phyloP scores from a whole-genome alignment of 2,797 vertebrate species.

The Adelosebastes latens region DNA sequence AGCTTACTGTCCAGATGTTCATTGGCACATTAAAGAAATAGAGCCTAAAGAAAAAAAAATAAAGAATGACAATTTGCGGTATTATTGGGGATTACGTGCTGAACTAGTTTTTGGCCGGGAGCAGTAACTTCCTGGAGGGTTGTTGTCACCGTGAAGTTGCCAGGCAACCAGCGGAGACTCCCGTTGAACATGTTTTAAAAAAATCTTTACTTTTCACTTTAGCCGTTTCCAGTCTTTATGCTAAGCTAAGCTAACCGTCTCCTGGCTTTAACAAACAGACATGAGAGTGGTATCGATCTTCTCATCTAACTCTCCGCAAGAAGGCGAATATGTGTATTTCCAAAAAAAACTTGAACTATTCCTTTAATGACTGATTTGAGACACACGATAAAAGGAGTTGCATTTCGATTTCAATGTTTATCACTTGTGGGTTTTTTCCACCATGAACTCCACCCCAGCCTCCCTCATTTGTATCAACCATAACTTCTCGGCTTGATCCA shows the following conservation, averaged over 20 bases:
- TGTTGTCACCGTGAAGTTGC: neutral
- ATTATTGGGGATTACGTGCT: neutral
- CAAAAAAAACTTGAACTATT: neutral
- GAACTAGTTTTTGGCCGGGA: neutral
- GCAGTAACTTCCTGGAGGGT: neutral
- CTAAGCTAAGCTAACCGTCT: neutral
- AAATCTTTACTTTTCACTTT: neutral
- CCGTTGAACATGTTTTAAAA: too few relatives aligned
- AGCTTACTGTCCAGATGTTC: neutral
- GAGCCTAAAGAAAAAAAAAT: too few relatives aligned
- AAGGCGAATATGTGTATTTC: neutral
- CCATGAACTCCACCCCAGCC: neutral
- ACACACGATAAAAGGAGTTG: neutral
- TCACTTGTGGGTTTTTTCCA: neutral
- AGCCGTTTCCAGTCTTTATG: neutral
- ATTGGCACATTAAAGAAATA: neutral
- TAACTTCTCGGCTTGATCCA: conserved; percentile 33
- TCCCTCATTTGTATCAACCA: conserved; percentile 18
- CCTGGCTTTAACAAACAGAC: neutral
- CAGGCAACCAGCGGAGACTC: neutral
- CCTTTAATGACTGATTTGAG: neutral
- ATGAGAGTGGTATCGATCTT: neutral
- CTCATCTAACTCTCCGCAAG: neutral
- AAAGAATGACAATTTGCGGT: too few relatives aligned
- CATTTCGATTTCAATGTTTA: neutral